Conservation (phyloP, 2,113 vertebrate species). For the Gobiocypris rarus region DNA sequence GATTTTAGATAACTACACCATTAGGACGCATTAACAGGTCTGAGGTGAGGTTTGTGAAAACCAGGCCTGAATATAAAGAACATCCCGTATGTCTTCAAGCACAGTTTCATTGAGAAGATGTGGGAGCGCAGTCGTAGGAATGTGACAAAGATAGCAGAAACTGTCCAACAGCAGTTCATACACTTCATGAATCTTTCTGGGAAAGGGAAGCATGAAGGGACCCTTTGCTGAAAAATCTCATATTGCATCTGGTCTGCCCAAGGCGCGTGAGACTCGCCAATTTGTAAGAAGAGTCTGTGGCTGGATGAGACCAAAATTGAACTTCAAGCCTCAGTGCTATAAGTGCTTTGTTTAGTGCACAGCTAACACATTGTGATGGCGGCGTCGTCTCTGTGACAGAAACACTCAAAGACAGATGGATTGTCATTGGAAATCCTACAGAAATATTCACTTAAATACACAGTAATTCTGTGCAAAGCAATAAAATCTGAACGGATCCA, state of each 20-base stretch:
- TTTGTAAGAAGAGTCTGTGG: background rate
- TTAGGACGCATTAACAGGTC: too few relatives aligned
- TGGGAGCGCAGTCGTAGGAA: background rate
- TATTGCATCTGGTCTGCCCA: background rate
- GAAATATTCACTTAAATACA: background rate
- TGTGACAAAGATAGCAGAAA: background rate
- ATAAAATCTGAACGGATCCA: background rate
- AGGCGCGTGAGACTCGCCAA: background rate
- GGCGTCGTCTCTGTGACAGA: background rate
- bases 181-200: conserved; percentile 1
- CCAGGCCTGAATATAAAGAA: background rate
- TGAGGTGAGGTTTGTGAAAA: too few relatives aligned
- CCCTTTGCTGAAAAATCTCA: conserved; percentile 10
- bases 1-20: background rate
- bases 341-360: conserved; percentile 30
- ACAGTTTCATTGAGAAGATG: background rate
- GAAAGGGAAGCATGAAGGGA: background rate
- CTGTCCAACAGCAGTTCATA: background rate
- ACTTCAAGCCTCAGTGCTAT: background rate
- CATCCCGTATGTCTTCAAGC: background rate
- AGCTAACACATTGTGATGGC: background rate
- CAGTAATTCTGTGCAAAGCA: background rate
- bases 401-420: background rate
- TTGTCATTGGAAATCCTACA: background rate
- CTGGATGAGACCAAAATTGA: conserved; percentile 18